Evolutionary conservation across 2,113 vertebrate species (phyloP).

Genomic region (Proteles cristata): DNA sequence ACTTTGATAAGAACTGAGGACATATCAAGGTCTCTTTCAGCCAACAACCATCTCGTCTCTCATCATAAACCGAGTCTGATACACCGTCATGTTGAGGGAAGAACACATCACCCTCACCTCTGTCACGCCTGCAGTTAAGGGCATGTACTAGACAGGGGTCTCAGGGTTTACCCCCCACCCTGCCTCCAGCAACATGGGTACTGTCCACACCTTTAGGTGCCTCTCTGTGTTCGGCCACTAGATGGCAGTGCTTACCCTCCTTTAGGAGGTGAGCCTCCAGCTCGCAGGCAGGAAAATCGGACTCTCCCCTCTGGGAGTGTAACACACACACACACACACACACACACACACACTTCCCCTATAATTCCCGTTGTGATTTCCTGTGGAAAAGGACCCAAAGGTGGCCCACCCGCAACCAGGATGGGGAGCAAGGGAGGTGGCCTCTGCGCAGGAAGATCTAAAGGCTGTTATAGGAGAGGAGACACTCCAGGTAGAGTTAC

Average conservation of each 20-base stretch:
- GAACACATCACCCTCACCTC: not conserved
- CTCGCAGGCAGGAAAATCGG: not conserved
- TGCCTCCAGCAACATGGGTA: accelerated
- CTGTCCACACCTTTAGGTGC: accelerated
- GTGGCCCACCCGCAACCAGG: not conserved
- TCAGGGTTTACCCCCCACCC: too few species aligned
- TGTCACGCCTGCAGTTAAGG: not conserved
- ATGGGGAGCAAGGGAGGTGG: not conserved
- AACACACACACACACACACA: not conserved
- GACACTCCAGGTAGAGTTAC: not conserved
- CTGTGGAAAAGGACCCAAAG: not conserved
- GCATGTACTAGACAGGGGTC: accelerated
- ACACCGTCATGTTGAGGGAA: not conserved
- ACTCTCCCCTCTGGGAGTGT: not conserved
- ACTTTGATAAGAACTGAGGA: not conserved
- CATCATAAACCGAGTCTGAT: not conserved
- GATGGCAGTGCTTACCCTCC: constrained; percentile 82
- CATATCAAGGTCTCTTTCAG: not conserved
- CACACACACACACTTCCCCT: too few species aligned
- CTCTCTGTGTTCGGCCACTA: constrained; percentile 75
- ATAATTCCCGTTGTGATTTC: not conserved
- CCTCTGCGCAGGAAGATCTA: not conserved
- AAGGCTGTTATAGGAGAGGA: not conserved
- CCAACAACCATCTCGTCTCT: not conserved
- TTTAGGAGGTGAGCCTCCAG: not conserved